phyloP scores from a whole-genome alignment of 2,113 vertebrate genomes.

The Grantiella picta region DNA sequence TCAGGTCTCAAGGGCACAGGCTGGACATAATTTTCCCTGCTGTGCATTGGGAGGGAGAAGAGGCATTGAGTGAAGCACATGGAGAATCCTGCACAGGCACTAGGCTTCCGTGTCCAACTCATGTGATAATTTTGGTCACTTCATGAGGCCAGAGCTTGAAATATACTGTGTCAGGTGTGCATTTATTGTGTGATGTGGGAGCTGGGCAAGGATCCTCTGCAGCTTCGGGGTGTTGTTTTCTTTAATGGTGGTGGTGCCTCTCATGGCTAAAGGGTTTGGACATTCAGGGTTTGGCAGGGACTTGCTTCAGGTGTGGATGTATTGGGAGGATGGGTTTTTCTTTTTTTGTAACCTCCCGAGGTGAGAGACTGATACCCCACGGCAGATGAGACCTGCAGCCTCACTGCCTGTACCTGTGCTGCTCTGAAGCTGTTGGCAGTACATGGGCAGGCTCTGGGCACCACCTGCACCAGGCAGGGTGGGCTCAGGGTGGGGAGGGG shows the following conservation, averaged over 20 bases:
- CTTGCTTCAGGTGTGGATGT: not conserved
- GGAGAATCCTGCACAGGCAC: not conserved
- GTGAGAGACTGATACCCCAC: not conserved
- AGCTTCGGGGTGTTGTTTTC: not conserved
- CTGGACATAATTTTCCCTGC: accelerated
- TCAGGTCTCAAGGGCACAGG: not conserved
- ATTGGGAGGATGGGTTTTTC: not conserved
- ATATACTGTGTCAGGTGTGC: not conserved
- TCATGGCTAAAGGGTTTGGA: not conserved
- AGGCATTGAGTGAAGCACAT: not conserved
- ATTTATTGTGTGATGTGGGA: not conserved
- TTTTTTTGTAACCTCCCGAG: not conserved
- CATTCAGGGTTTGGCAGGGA: not conserved
- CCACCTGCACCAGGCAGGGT: not conserved
- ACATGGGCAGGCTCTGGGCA: not conserved
- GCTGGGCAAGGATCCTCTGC: not conserved
- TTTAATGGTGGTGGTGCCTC: not conserved
- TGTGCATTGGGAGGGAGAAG: not conserved
- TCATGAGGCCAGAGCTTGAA: not conserved
- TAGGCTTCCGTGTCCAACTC: not conserved
- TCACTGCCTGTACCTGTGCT: not conserved
- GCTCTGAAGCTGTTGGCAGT: not conserved
- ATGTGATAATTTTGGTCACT: not conserved
- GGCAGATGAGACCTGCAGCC: not conserved
- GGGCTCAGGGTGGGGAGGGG: not conserved